These are phyloP conservation scores for Phymastichus coffea DNA, from an alignment of 1,140 invertebrate species.

Conservation along the genomic window DNA sequence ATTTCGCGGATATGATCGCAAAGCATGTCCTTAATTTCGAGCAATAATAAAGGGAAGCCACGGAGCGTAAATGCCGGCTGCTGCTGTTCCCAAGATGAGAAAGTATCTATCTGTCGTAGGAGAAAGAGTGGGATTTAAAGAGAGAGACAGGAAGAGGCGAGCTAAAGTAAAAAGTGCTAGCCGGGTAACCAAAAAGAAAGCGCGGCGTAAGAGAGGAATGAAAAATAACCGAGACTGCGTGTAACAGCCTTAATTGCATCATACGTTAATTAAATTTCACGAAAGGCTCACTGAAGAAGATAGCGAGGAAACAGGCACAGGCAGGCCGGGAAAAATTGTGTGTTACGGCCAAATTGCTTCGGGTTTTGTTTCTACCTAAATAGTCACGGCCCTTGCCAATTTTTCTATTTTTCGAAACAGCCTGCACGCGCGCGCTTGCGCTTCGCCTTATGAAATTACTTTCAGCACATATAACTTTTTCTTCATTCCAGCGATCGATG, in stretches of 20 bases:
- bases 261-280: slow-evolving; percentile 18
- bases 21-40: slow-evolving; percentile 19
- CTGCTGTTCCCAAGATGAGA: slow-evolving; percentile 12
- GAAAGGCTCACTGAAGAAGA: background rate
- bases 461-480: too few species aligned
- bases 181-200: background rate
- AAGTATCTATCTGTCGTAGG: slow-evolving; percentile 22
- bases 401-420: too few species aligned
- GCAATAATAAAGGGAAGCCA: slow-evolving; percentile 32
- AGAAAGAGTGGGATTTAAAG: slow-evolving; percentile 24
- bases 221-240: slow-evolving; percentile 8
- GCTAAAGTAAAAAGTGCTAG: background rate
- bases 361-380: background rate
- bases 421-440: too few species aligned
- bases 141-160: slow-evolving; percentile 7
- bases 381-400: background rate
- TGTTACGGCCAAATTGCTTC: background rate
- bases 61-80: slow-evolving; percentile 30
- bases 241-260: slow-evolving; percentile 8
- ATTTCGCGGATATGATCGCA: background rate
- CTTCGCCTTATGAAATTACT: too few species aligned
- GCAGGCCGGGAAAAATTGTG: background rate
- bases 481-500: too few species aligned
- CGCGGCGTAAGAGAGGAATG: background rate
- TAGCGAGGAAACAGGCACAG: background rate